Evolutionary conservation across 2,797 vertebrate species (phyloP).

Genomic region (Adrianichthys oophorus): DNA sequence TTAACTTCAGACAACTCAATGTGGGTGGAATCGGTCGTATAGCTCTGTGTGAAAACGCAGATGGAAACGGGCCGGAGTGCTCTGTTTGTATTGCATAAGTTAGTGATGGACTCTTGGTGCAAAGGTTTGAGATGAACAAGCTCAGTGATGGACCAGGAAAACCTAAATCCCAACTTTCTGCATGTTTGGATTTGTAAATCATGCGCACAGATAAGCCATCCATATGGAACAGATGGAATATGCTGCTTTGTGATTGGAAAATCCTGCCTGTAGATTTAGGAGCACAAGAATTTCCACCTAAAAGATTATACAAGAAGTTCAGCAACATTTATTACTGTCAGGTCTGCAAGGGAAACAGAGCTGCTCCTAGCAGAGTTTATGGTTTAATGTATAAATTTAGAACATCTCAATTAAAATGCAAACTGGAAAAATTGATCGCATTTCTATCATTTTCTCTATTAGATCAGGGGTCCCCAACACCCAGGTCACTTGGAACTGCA

Average conservation of each 20-base stretch:
- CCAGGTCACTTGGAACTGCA: too few species aligned
- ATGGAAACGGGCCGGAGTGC: conserved; percentile 8
- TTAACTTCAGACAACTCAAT: neutral
- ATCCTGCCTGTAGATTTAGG: neutral
- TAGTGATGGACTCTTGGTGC: neutral
- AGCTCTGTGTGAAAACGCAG: neutral
- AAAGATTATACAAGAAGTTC: neutral
- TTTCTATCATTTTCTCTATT: too few species aligned
- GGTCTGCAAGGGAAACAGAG: too few species aligned
- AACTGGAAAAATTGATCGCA: too few species aligned
- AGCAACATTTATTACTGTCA: neutral
- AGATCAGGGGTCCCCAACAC: too few species aligned
- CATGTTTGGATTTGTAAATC: neutral
- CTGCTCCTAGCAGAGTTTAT: too few species aligned
- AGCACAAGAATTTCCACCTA: neutral
- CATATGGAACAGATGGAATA: neutral
- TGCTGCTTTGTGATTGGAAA: conserved; percentile 7
- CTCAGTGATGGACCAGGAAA: neutral
- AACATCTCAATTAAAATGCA: too few species aligned
- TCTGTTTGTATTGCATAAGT: neutral
- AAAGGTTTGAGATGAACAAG: conserved; percentile 4
- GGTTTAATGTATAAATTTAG: too few species aligned
- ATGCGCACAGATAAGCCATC: neutral
- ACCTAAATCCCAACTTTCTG: conserved; percentile 4
- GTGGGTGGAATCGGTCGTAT: neutral